phyloP scores from a whole-genome alignment of 2,113 vertebrate species.

The Psilopsiagon aurifrons region DNA sequence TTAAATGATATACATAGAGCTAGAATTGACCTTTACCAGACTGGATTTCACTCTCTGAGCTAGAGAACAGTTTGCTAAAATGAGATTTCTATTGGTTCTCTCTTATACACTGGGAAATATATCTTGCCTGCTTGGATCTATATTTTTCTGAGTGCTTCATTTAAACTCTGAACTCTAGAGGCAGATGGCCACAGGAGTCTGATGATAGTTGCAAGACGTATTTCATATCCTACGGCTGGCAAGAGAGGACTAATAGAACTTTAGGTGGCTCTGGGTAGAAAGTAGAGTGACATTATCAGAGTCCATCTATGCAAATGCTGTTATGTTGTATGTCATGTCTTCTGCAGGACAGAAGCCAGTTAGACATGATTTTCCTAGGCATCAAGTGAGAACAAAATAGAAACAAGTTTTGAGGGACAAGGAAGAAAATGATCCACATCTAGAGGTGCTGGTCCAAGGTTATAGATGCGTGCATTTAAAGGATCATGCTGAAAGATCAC shows the following conservation, averaged over 20 bases:
- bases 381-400: neutral
- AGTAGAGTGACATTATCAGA: neutral
- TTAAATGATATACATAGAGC: neutral
- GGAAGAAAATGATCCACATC: neutral
- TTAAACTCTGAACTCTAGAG: conserved; percentile 2
- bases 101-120: neutral
- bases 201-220: neutral
- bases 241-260: neutral
- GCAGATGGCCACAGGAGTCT: neutral
- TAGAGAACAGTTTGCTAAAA: neutral
- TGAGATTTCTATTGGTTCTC: neutral
- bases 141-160: neutral
- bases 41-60: neutral
- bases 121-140: neutral
- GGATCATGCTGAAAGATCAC: neutral
- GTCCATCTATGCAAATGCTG: neutral
- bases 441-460: neutral
- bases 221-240: neutral
- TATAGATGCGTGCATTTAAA: neutral
- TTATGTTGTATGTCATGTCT: neutral
- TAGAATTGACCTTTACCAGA: conserved; percentile 5
- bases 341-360: neutral
- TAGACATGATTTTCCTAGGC: neutral
- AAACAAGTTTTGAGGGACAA: fast-evolving
- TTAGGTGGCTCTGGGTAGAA: neutral